Base-by-base conservation (phyloP, 1,140 invertebrate species). In the Ceratina australensis region DNA sequence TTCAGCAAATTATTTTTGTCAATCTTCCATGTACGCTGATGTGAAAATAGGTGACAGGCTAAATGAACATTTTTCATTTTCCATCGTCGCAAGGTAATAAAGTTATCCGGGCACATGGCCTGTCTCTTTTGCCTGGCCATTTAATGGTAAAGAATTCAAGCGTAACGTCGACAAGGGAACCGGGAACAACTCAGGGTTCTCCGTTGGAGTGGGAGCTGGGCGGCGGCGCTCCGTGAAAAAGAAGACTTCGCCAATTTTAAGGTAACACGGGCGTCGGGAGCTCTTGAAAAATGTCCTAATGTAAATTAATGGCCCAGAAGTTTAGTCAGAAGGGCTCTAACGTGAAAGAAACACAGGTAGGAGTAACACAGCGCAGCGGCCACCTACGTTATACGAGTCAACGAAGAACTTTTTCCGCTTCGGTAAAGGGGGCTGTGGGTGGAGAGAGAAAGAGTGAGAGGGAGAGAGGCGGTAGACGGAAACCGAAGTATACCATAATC, bases 271-370 rank as follows among this genome's bases (percentile, higher is more conserved):
- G 72, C 66, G 54, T 78, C 49, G 57, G 75, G 42, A 42, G 73
- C 83, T 86, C 84, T 87, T 89, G 86, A 87, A 87, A 88, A 88
- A 89, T 89, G 86, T 84, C 85, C 84, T 86, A 86, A 85, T 89
- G 86, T 84, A 88, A 89, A 89, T 90, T 90, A 90, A 89, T 89
- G 86, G 86, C 68, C 78, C 81, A 82, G 81, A 90, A 90, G 89
- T 89, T 89, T 86, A 72, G 83, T 74, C 69, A 61, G 76, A 73
- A 85, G 72, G 69, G 73, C 78, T 83, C 72, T 77, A 80, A 76
- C 80, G 72, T 54, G 80, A 82, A 82, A 76, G 83, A 82, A 86
- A 85, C 84, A 80, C 79, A 82, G 83, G 73, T 84, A 80, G 69
- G 50, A 66, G 81, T 47, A 50, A 54, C 52, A 54, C 52, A 54